These are phyloP conservation scores for Xiphophorus maculatus DNA, from an alignment of 2,113 vertebrate genomes.

Conservation along the genomic window DNA sequence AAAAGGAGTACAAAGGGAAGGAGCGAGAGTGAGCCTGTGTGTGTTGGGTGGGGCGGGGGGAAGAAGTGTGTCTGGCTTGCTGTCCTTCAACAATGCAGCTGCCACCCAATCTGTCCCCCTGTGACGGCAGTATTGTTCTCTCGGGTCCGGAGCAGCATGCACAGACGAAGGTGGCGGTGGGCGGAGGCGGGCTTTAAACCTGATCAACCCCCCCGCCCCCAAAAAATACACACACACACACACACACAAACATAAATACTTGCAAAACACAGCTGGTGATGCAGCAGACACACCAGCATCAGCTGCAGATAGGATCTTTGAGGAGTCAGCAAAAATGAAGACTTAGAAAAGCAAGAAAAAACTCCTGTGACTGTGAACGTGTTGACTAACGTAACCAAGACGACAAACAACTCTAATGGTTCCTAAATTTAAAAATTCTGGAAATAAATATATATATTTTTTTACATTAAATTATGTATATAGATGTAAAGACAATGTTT, in stretches of 20 bases:
- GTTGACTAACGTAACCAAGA: neutral
- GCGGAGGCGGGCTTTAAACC: conserved; percentile 73
- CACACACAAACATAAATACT: conserved; percentile 6
- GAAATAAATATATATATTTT: neutral
- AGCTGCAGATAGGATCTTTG: conserved; percentile 44
- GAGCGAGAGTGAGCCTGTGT: conserved; percentile 51
- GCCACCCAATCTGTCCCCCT: conserved; percentile 93
- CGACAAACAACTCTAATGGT: neutral
- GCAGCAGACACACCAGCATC: conserved; percentile 75
- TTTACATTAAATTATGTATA: neutral
- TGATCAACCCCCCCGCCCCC: conserved; percentile 38
- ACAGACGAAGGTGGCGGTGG: conserved; percentile 79
- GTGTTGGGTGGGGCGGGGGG: conserved; percentile 74
- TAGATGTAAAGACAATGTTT: neutral
- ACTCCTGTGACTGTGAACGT: neutral
- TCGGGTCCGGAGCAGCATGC: conserved; percentile 79
- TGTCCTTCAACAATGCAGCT: conserved; percentile 91
- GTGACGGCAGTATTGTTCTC: conserved; percentile 88
- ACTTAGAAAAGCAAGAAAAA: conserved; percentile 24
- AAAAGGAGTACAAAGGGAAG: conserved; percentile 80
- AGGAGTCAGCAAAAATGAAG: conserved; percentile 61
- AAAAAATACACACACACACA: conserved; percentile 16
- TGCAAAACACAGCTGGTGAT: conserved; percentile 66
- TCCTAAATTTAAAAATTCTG: neutral
- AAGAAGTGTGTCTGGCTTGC: conserved; percentile 92